Conservation (phyloP, 2,113 vertebrate species). For the Lepus europaeus region DNA sequence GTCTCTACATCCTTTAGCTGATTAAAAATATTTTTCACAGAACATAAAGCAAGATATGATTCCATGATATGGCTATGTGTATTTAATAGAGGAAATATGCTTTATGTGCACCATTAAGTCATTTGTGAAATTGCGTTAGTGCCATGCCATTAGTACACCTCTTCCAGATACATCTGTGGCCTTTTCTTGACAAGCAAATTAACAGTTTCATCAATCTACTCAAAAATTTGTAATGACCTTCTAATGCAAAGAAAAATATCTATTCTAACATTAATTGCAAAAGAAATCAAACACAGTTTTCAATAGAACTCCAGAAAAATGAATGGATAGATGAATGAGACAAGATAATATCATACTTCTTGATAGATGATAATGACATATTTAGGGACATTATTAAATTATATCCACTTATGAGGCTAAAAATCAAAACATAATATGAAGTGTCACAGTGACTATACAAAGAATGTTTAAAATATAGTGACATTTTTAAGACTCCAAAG, state of each 20-base stretch:
- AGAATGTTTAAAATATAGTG: conserved; percentile 44
- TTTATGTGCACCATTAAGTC: conserved; percentile 88
- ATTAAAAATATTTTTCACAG: conserved; percentile 88
- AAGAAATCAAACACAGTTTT: conserved; percentile 81
- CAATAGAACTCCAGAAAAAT: conserved; percentile 71
- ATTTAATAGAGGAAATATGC: conserved; percentile 88
- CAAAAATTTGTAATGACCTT: conserved; percentile 81
- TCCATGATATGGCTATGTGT: conserved; percentile 85
- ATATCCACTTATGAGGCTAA: conserved; percentile 63
- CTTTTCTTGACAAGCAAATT: conserved; percentile 86
- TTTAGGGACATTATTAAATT: conserved; percentile 77
- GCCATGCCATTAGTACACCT: conserved; percentile 85
- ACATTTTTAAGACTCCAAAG: conserved; percentile 58
- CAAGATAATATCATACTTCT: conserved; percentile 77
- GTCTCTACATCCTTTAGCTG: conserved; percentile 83
- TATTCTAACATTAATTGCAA: conserved; percentile 74
- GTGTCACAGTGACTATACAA: conserved; percentile 62
- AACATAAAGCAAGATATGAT: conserved; percentile 84
- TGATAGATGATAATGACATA: conserved; percentile 72
- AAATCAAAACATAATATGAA: conserved; percentile 74
- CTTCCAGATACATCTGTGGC: conserved; percentile 83
- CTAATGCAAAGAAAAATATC: conserved; percentile 81
- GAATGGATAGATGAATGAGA: conserved; percentile 71
- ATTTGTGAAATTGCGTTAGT: conserved; percentile 90
- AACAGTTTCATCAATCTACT: conserved; percentile 83